Evolutionary conservation across 2,797 vertebrate species (phyloP), one percentile per base, ranked within the genome.

Genomic region (Hippoglossus hippoglossus): DNA sequence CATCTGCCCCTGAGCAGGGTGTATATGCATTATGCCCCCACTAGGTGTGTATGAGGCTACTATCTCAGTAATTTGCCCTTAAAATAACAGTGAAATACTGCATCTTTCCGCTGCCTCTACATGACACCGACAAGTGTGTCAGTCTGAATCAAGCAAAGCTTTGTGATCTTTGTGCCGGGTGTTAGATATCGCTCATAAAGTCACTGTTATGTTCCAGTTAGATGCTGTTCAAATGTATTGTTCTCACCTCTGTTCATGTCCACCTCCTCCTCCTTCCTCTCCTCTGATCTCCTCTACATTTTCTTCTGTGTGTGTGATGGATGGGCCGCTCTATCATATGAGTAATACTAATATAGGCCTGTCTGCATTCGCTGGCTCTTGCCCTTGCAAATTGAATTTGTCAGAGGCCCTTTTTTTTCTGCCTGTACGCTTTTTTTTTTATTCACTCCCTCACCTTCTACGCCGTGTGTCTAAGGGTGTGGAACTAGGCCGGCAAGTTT

Each of bases 271-370:
- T 64, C 67, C 24, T 65, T 55, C 51, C 52, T 64, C 54, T 59
- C 36, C 8, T 73, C 77, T 72, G 25, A 34, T 64, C 77, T 60
- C 64, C 66, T 71, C 57, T 75, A 55, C 82, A 67, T 24, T 22
- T 84, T 79, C 58, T 71, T 62, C 21, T 70, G 73, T 73, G 79
- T 73, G 73, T 70, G 75, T 85, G 90, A 89, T 89, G 85, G 89
- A 90, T 89, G 85, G 73, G 79, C 85, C 85, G 73, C 80, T 91
- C 81, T 80, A 71, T 91, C 81, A 81, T 89, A 90, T 89, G 84
- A 91, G 86, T 89, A 89, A 90, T 89, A 87, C 91, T 91, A 87
- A 91, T 91, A 82, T 71, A 69, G 83, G 82, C 82, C 86, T 87
- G 83, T 89, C 90, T 87, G 71, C 79, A 71, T 88, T 80, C 73